Conservation (phyloP, 2,797 vertebrate species). For the Squalus acanthias region DNA sequence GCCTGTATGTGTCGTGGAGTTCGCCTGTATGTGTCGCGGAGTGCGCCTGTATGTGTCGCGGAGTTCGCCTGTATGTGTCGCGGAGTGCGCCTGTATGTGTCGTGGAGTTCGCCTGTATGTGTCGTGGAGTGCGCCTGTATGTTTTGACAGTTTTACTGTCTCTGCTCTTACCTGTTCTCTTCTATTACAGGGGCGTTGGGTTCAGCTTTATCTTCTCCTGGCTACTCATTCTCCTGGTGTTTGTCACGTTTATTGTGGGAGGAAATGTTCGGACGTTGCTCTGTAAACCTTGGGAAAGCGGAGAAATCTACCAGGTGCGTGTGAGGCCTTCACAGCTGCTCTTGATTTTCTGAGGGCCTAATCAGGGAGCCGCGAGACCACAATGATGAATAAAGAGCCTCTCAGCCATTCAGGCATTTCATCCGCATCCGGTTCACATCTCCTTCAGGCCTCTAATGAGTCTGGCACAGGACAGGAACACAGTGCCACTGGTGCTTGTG, state of each 20-base stretch:
- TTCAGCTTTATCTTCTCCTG: conserved; percentile 65
- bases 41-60: no score
- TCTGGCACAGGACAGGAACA: neutral
- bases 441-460: neutral
- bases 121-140: neutral
- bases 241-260: conserved; percentile 62
- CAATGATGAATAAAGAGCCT: neutral
- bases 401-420: neutral
- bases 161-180: neutral
- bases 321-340: neutral
- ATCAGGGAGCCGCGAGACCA: neutral
- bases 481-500: neutral
- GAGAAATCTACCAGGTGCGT: conserved; percentile 62
- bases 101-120: neutral
- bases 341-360: neutral
- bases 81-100: neutral
- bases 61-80: neutral
- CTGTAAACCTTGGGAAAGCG: conserved; percentile 62
- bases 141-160: neutral
- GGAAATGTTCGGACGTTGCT: conserved; percentile 64
- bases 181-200: conserved; percentile 53
- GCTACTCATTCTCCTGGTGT: conserved; percentile 65
- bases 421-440: neutral
- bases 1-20: neutral
- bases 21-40: neutral